Percentiles rank a stretch among this genome's conserved stretches.
Conservation (phyloP, 2,797 vertebrate genomes). For the Poeciliopsis infans region DNA sequence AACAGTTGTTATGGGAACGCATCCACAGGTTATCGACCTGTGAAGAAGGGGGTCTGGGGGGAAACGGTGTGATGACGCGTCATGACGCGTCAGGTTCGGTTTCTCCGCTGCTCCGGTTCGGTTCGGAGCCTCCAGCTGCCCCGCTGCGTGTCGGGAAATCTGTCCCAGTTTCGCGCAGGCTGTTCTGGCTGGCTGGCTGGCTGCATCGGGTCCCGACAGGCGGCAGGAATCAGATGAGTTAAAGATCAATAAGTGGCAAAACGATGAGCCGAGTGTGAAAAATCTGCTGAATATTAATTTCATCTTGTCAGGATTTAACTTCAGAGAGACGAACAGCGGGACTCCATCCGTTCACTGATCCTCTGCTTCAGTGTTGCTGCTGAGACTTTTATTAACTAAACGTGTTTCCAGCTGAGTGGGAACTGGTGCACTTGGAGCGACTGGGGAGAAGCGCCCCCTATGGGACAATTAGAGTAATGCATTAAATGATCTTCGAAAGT, state of each 20-base stretch:
- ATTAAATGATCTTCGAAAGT: background rate
- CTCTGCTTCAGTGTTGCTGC: background rate
- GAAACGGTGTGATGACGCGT: background rate
- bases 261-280: background rate
- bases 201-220: background rate
- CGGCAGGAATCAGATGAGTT: slow-evolving; percentile 13
- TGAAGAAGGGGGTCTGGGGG: background rate
- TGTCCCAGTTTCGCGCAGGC: background rate
- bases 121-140: background rate
- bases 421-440: background rate
- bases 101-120: background rate
- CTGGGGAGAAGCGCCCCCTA: background rate
- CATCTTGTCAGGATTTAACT: background rate
- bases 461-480: background rate
- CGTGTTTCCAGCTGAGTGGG: background rate
- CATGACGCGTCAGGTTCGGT: background rate
- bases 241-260: slow-evolving; percentile 13
- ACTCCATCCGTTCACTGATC: background rate
- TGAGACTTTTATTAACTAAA: slow-evolving; percentile 8
- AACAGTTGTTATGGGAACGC: slow-evolving; percentile 2
- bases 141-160: background rate
- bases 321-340: background rate
- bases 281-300: slow-evolving; percentile 2
- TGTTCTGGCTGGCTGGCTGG: background rate
- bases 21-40: slow-evolving; percentile 4